Evolutionary conservation across 2,113 vertebrate genomes (phyloP).

Genomic region (Echinops telfairi): DNA sequence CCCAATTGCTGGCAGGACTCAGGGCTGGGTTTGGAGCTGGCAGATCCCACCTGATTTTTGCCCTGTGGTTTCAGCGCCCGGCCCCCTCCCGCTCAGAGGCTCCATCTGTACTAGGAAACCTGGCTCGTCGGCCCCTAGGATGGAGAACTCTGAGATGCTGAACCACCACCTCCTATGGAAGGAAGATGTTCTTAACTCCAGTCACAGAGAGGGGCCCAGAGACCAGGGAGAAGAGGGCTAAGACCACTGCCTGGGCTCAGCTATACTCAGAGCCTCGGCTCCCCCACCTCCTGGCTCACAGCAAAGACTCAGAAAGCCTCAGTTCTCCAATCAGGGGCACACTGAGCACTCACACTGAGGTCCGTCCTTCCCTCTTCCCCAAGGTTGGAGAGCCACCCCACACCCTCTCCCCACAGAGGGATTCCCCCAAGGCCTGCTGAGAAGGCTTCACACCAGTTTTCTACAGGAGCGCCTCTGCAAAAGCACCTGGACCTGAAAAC

Average conservation of each 20-base stretch:
- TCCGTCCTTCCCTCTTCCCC: not conserved
- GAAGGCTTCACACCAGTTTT: not conserved
- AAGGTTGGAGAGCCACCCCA: not conserved
- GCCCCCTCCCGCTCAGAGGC: not conserved
- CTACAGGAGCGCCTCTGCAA: not conserved
- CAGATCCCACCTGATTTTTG: not conserved
- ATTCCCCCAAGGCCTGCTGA: not conserved
- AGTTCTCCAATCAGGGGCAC: too few relatives aligned
- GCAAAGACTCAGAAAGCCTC: too few relatives aligned
- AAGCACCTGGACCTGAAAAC: not conserved
- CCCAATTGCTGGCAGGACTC: not conserved
- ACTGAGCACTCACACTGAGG: not conserved
- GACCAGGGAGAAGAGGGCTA: not conserved
- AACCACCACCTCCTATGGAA: too few relatives aligned
- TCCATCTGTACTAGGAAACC: not conserved
- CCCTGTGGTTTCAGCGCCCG: not conserved
- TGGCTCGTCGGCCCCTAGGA: not conserved
- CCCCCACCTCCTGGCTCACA: not conserved
- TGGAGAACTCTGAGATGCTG: not conserved
- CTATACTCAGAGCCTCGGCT: not conserved
- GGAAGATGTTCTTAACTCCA: not conserved
- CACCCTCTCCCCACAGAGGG: not conserved
- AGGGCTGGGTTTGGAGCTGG: not conserved
- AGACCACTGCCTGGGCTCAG: not conserved
- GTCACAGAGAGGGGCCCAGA: not conserved